These are phyloP conservation scores for Picus viridis DNA, from an alignment of 2,797 vertebrate species.

Conservation along the genomic window DNA sequence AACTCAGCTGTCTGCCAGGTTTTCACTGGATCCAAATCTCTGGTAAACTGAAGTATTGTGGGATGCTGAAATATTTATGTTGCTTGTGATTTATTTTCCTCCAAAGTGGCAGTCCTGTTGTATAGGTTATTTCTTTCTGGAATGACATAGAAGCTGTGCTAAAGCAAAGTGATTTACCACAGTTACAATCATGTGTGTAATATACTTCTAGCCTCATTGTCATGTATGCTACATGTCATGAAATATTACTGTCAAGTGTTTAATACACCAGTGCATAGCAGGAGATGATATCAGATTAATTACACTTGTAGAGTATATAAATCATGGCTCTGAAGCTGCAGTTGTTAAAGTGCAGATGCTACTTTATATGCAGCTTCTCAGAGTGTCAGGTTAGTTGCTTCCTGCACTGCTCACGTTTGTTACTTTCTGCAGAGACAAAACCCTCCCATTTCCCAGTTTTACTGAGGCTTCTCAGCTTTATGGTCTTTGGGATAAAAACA, in stretches of 20 bases:
- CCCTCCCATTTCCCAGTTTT: not conserved
- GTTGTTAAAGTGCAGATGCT: not conserved
- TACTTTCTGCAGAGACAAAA: not conserved
- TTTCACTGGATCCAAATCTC: not conserved
- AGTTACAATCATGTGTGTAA: not conserved
- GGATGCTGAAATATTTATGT: not conserved
- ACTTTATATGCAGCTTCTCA: not conserved
- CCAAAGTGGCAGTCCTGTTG: not conserved
- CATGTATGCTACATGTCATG: not conserved
- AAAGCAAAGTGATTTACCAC: not conserved
- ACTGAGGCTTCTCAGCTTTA: not conserved
- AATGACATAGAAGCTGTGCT: not conserved
- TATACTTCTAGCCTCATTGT: not conserved
- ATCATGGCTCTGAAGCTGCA: not conserved
- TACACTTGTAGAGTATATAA: not conserved
- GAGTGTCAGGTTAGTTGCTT: not conserved
- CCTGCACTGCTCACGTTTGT: not conserved
- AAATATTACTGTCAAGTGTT: not conserved
- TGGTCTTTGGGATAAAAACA: fast-evolving
- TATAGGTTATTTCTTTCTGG: not conserved
- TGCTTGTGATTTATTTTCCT: not conserved
- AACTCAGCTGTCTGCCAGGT: not conserved
- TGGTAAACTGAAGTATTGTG: not conserved
- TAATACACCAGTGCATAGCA: not conserved
- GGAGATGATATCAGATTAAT: constrained; percentile 38